Percentiles rank a stretch among this genome's conserved stretches.
Conservation (phyloP, 2,797 vertebrate species). For the Hafferia zeledoni region DNA sequence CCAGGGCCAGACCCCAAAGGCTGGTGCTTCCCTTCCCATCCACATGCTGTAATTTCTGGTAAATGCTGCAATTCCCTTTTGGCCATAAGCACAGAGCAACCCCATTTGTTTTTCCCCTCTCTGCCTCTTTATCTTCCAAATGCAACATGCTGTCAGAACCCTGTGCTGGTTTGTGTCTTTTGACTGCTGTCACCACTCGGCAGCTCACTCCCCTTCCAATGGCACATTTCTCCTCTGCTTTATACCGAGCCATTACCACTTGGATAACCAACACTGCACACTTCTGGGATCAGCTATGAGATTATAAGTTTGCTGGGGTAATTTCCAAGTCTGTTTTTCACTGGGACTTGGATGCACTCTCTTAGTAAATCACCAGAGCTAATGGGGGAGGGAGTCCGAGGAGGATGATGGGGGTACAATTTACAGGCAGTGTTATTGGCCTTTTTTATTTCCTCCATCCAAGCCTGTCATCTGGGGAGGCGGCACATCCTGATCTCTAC, state of each 20-base stretch:
- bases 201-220: background rate
- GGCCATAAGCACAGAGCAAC: background rate
- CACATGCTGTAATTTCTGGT: background rate
- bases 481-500: constrained; percentile 3
- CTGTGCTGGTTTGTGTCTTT: background rate
- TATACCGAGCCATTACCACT: background rate
- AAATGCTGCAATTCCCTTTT: background rate
- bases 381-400: background rate
- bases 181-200: background rate
- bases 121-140: background rate
- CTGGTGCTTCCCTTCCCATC: background rate
- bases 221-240: background rate
- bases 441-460: background rate
- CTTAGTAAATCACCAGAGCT: constrained; percentile 29
- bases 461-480: constrained; percentile 8
- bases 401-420: background rate
- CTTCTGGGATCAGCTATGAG: background rate
- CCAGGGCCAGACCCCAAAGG: background rate
- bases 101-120: background rate
- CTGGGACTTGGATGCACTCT: background rate
- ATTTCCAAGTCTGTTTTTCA: background rate
- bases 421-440: background rate
- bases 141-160: background rate
- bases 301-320: background rate
- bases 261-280: background rate